phyloP scores from a whole-genome alignment of 2,113 vertebrate genomes.

The Lepidiolamprologus cunningtoni region DNA sequence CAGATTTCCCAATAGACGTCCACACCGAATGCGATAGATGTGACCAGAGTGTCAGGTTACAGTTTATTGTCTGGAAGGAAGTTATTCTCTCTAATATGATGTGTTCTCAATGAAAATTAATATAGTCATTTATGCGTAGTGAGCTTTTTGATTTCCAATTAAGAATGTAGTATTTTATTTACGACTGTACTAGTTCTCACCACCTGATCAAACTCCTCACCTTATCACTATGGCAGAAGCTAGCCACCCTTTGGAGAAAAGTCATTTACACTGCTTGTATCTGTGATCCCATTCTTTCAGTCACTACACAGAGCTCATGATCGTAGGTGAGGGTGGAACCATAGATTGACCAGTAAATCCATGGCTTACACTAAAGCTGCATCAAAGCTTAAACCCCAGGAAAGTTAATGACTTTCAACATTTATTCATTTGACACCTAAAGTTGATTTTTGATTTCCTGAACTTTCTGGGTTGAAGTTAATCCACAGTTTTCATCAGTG shows the following conservation, averaged over 20 bases:
- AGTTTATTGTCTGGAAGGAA: neutral
- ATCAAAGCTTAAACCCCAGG: neutral
- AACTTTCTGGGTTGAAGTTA: neutral
- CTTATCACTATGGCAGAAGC: rapidly evolving
- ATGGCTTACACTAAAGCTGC: neutral
- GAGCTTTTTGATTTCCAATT: neutral
- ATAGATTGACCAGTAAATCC: neutral
- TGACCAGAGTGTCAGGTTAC: rapidly evolving
- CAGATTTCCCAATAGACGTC: neutral
- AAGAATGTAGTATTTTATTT: neutral
- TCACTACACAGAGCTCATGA: neutral
- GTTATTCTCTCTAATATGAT: neutral
- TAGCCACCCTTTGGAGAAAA: neutral
- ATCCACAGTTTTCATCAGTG: neutral
- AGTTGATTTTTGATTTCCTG: neutral
- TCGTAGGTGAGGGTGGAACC: rapidly evolving
- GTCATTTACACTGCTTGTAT: neutral
- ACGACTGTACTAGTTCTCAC: rapidly evolving
- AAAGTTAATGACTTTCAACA: rapidly evolving
- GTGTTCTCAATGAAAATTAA: neutral
- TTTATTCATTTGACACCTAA: neutral
- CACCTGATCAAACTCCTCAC: neutral
- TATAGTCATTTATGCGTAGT: rapidly evolving
- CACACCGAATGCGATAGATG: neutral
- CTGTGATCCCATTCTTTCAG: neutral